Base-by-base conservation (phyloP, 1,140 invertebrate genomes). In the Pseudomyrmex cubaensis region DNA sequence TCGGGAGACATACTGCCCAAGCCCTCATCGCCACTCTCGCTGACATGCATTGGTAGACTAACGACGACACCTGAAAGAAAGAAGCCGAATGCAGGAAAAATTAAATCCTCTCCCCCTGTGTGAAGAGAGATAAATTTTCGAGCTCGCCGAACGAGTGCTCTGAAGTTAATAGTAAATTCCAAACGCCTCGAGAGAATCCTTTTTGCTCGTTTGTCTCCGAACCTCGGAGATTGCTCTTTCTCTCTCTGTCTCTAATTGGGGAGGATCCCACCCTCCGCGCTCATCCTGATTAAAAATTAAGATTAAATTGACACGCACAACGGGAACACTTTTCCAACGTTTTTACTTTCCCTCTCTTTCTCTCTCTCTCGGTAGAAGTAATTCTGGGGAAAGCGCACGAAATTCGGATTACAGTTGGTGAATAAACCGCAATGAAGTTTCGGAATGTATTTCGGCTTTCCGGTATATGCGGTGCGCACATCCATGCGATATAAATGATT, bases 1-100 rank as follows among this genome's bases (percentile, higher is more conserved):
- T 97, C 97, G 0, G 97, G 96, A 9, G 96, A 96, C 95, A 96
- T 96, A 48, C 96, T 96, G 35, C 96, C 96, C 7, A 96, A 92
- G 66, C 96, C 95, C 87, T 97, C 96, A 88, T 97, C 97, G 10
- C 96, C 96, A 48, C 97, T 96, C 83, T 96, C 96, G 86, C 90
- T 94, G 48, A 94, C 92, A 73, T 94, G 93, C 77, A 94, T 92
- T 20, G 94, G 94, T 54, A 94, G 85, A 82, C 91, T 94, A 17
- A 94, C 92, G 10, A 94, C 93, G 0, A 94, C 93, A 66, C 93
- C 94, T 93, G 83, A 50, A 44, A 56, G 22, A 0, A 75, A 69
- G 13, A 85, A 69, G n/a, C 75, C 82, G 59, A 17, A 83, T 62
- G 63, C 22, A 77, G 64, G 2, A 50, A n/a, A 50, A 20, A 62